Evolutionary conservation across 2,888 invertebrate species (phyloP).

Genomic region (Imbricaverruca yamaguchii): DNA sequence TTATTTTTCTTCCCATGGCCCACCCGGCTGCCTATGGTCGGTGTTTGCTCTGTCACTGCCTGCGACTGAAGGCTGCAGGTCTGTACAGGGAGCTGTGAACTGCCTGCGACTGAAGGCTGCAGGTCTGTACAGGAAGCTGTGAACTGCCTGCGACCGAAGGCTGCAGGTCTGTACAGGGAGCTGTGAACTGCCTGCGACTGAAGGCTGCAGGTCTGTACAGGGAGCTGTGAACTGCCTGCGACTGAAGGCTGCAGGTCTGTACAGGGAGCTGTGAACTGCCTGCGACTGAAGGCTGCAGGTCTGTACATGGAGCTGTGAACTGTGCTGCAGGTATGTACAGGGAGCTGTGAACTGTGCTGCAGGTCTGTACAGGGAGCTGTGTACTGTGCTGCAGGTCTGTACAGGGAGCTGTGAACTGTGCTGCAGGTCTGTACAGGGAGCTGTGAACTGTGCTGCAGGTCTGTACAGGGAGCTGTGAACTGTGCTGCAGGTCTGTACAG

Average conservation of each 20-base stretch:
- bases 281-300: no score
- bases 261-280: conserved; percentile 25
- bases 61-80: no score
- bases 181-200: conserved; percentile 29
- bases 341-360: conserved; percentile 29
- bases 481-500: conserved; percentile 36
- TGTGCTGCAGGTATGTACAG: conserved; percentile 35
- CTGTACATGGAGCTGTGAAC: conserved; percentile 18
- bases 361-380: conserved; percentile 34
- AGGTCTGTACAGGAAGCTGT: conserved; percentile 34
- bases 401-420: conserved; percentile 25
- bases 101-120: no score
- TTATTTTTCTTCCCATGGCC: no score
- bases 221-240: conserved; percentile 26
- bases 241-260: conserved; percentile 37
- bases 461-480: conserved; percentile 20
- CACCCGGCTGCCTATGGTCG: no score
- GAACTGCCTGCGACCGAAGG: no score
- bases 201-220: conserved; percentile 36
- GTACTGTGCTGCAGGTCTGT: conserved; percentile 36
- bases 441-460: conserved; percentile 35
- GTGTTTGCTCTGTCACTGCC: no score
- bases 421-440: conserved; percentile 35
- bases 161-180: conserved; percentile 35
- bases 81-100: no score